Evolutionary conservation across 2,888 invertebrate genomes (phyloP), one percentile per base, ranked within the genome.

Genomic region (Spilarctia lutea): DNA sequence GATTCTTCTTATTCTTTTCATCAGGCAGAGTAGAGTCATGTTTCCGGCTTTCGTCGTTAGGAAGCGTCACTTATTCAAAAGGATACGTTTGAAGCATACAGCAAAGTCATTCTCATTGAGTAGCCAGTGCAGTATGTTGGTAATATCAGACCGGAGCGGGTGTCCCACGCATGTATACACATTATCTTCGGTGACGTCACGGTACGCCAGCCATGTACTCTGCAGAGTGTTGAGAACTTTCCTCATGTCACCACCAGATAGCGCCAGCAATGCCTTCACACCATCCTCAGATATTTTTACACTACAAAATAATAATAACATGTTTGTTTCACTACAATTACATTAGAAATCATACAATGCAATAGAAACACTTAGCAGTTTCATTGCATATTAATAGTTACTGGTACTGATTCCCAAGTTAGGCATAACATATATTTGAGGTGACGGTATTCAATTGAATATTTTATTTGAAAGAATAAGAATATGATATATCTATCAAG

Each of bases 181-280:
- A 90, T 97, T 98, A 83, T 98, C 97, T 93, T 99, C 99, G 42
- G 97, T 98, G 52, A 99, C 98, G 81, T 96, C 96, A 83, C 98
- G 98, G 92, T 98, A 99, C 2, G 99, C 99, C 94, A 99, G 97
- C 94, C 98, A 98, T 20, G 99, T 98, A 94, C 99, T 99, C 96
- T 99, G 99, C 71, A 99, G 96, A 35, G 99, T 98, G 94, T 99
- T 99, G 35, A 99, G 94, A 0, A 99, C 99, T 92, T 98, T 98
- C 83, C 99, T 97, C 99, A 99, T 99, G 94, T 99, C 99, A 20
- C 99, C 99, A 76, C 98, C 98, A 0, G 99, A 98, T 2, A 99
- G 96, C 0, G 98, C 97, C 79, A 99, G 96, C 8, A 99, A 92
- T 0, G 99, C 99, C 83, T 98, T 97, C 90, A 98, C 97, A 0